phyloP scores from a whole-genome alignment of 2,888 invertebrate genomes.

The Chymomyza caudatula region DNA sequence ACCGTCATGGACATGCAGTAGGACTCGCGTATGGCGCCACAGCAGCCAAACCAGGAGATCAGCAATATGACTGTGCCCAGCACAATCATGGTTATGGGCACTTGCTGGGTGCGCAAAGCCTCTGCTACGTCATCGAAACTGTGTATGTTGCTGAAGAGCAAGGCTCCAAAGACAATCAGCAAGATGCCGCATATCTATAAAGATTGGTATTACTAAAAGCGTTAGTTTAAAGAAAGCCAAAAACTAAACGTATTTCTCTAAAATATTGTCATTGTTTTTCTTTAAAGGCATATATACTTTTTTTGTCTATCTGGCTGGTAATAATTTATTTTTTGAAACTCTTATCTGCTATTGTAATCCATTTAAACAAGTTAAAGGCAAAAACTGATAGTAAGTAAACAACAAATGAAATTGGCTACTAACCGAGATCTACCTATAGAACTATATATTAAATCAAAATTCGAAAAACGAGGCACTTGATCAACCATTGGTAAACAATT shows the following conservation, averaged over 20 bases:
- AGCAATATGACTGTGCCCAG: slow-evolving; percentile 86
- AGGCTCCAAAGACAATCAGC: slow-evolving; percentile 83
- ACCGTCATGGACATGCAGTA: slow-evolving; percentile 93
- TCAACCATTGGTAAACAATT: not conserved
- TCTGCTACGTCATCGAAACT: slow-evolving; percentile 79
- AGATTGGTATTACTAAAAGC: not conserved
- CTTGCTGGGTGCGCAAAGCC: slow-evolving; percentile 80
- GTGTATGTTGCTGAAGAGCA: slow-evolving; percentile 82
- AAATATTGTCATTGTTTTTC: no score
- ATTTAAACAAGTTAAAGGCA: not conserved
- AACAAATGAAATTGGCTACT: not conserved
- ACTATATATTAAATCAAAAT: no score
- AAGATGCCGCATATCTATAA: slow-evolving; percentile 85
- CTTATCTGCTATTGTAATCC: not conserved
- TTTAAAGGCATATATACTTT: not conserved
- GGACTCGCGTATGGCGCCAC: slow-evolving; percentile 92
- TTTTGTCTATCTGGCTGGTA: not conserved
- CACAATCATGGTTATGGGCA: slow-evolving; percentile 84
- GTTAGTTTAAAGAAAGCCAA: not conserved
- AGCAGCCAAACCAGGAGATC: slow-evolving; percentile 94
- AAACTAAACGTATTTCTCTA: no score
- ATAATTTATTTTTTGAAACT: not conserved
- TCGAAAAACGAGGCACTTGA: no score
- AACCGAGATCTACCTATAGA: no score
- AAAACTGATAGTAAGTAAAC: not conserved